Percentiles rank a stretch among this genome's conserved stretches.
phyloP scores from a whole-genome alignment of 2,113 vertebrate species.

The Aythya baeri region DNA sequence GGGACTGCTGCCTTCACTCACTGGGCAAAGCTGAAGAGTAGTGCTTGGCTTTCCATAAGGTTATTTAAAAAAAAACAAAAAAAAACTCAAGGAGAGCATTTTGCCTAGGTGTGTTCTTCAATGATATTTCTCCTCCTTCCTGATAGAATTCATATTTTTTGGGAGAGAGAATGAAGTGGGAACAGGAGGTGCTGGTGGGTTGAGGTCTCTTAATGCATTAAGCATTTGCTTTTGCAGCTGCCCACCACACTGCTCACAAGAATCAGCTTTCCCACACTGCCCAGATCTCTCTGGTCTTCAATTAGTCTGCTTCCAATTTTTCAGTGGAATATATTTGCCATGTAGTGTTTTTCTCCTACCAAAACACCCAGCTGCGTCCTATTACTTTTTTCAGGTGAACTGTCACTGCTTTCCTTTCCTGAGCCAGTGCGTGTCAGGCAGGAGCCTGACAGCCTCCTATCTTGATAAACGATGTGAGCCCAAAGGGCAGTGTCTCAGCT shows the following conservation, averaged over 20 bases:
- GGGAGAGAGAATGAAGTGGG: background rate
- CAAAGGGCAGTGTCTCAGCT: conserved; percentile 20
- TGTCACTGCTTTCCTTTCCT: background rate
- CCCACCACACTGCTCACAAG: background rate
- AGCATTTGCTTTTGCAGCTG: conserved; percentile 35
- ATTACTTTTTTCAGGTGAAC: conserved; percentile 56
- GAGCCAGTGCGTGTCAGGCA: background rate
- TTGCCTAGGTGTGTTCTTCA: background rate
- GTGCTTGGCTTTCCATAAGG: background rate
- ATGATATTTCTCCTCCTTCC: background rate
- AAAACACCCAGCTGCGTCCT: background rate
- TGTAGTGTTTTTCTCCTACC: conserved; percentile 15
- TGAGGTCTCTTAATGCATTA: conserved; percentile 38
- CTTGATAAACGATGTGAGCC: conserved; percentile 35
- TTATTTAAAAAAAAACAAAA: background rate
- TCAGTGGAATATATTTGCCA: conserved; percentile 45
- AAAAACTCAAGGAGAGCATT: background rate
- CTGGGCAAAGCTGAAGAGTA: background rate
- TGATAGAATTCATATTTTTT: conserved; percentile 4
- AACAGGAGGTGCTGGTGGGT: conserved; percentile 31
- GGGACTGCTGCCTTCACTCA: background rate
- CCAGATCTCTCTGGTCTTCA: conserved; percentile 31
- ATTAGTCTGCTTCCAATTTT: conserved; percentile 41
- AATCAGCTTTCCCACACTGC: background rate
- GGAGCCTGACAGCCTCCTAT: conserved; percentile 8